Base-by-base conservation (phyloP, 2,888 invertebrate species). In the Alloplasta piceator region DNA sequence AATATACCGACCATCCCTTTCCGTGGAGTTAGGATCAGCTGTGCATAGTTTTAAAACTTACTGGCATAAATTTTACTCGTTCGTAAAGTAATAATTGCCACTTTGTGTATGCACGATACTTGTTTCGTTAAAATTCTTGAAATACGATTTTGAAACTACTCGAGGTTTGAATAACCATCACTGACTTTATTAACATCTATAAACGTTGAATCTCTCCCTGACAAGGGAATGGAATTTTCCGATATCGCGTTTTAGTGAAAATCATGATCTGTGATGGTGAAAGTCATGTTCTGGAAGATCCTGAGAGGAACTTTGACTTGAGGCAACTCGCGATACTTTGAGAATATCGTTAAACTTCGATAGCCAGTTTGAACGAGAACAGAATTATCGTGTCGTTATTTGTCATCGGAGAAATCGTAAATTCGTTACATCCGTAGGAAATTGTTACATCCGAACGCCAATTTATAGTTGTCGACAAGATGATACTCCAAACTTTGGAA, bases 281-380 rank as follows among this genome's bases (percentile, higher is more conserved):
- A n/a, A n/a, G n/a, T n/a, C n/a, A n/a, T n/a, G n/a, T n/a, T n/a
- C n/a, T n/a, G n/a, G n/a, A n/a, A n/a, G n/a, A n/a, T n/a, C n/a
- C n/a, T n/a, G n/a, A n/a, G n/a, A n/a, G n/a, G n/a, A n/a, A n/a
- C n/a, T n/a, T n/a, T n/a, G n/a, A n/a, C n/a, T n/a, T n/a, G n/a
- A n/a, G n/a, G n/a, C n/a, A n/a, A n/a, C n/a, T n/a, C n/a, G n/a
- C n/a, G n/a, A n/a, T n/a, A n/a, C n/a, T 50, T 43, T 48, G 48
- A 48, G 26, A 67, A 43, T 52, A 43, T 68, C 36, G 52, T 14
- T 39, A 76, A 70, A 50, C 76, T 76, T 76, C 56, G 48, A 76
- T 64, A 48, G 68, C 76, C 55, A 12, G 14, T 63, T 63, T 41
- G 67, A 67, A 38, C 39, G 26, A 14, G 52, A 12, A 14, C 50